These are phyloP conservation scores for Sarcophaga peregrina DNA, from an alignment of 1,140 invertebrate genomes.

Conservation along the genomic window DNA sequence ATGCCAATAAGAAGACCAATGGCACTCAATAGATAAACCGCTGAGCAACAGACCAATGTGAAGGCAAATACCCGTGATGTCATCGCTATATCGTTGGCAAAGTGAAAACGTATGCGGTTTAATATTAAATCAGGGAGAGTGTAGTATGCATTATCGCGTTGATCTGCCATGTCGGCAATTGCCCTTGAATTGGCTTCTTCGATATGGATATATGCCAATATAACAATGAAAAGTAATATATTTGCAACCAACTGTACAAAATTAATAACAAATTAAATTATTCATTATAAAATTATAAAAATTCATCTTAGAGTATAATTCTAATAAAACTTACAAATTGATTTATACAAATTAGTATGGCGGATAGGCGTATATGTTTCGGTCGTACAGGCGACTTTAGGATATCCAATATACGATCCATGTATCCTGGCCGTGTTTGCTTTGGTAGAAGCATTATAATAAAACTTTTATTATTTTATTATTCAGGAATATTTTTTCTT, in stretches of 20 bases:
- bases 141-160: constrained; percentile 63
- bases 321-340: constrained; percentile 58
- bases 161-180: constrained; percentile 51
- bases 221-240: constrained; percentile 58
- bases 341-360: constrained; percentile 61
- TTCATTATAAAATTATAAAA: not conserved
- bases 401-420: constrained; percentile 53
- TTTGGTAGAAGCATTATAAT: constrained; percentile 55
- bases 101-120: constrained; percentile 58
- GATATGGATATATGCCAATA: constrained; percentile 48
- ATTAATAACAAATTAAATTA: not conserved
- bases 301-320: not conserved
- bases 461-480: no score
- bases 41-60: constrained; percentile 51
- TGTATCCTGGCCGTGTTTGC: constrained; percentile 47
- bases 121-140: constrained; percentile 56
- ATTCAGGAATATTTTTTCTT: no score
- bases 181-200: constrained; percentile 35
- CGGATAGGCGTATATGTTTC: constrained; percentile 60
- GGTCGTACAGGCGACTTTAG: constrained; percentile 59
- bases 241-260: constrained; percentile 57
- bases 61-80: constrained; percentile 60
- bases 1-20: constrained; percentile 60
- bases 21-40: constrained; percentile 56
- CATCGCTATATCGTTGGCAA: constrained; percentile 58